Conservation (phyloP, 1,140 invertebrate species). For the Calliopsis andreniformis region DNA sequence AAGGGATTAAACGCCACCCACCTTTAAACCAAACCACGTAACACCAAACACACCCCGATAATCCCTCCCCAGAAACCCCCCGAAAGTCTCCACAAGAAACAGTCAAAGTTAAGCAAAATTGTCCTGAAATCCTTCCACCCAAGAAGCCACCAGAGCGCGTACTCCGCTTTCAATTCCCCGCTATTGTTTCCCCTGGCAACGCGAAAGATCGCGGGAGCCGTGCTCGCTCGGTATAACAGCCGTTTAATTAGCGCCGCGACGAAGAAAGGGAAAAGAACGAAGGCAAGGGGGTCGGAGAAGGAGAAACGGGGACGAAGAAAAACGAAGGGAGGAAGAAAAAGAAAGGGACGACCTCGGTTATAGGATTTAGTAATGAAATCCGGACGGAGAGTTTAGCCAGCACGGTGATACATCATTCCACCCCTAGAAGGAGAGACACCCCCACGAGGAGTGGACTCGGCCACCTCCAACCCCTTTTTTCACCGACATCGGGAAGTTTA, state of each 20-base stretch:
- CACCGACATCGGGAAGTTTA: slow-evolving; percentile 47
- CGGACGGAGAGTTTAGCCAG: slow-evolving; percentile 58
- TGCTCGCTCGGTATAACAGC: slow-evolving; percentile 51
- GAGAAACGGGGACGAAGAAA: not conserved
- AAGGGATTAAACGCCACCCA: too few species aligned
- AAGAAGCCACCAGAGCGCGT: slow-evolving; percentile 28
- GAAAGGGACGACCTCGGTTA: slow-evolving; percentile 55
- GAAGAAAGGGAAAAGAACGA: slow-evolving; percentile 60
- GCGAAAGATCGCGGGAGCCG: slow-evolving; percentile 25
- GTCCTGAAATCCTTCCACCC: slow-evolving; percentile 13
- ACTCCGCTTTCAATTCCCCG: slow-evolving; percentile 54
- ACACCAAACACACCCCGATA: too few species aligned
- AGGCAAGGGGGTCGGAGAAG: slow-evolving; percentile 8
- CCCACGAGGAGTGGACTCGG: slow-evolving; percentile 1
- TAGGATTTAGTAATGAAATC: slow-evolving; percentile 69
- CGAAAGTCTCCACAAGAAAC: slow-evolving; percentile 9
- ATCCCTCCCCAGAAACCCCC: too few species aligned
- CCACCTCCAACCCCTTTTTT: slow-evolving; percentile 19
- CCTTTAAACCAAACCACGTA: too few species aligned
- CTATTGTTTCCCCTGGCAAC: slow-evolving; percentile 55
- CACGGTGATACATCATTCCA: slow-evolving; percentile 66
- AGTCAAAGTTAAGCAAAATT: slow-evolving; percentile 8
- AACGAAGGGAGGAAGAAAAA: slow-evolving; percentile 17
- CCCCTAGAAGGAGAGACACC: slow-evolving; percentile 6
- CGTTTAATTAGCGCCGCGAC: slow-evolving; percentile 64